Evolutionary conservation across 2,888 invertebrate genomes (phyloP).

Genomic region (Drosophila subquinaria): DNA sequence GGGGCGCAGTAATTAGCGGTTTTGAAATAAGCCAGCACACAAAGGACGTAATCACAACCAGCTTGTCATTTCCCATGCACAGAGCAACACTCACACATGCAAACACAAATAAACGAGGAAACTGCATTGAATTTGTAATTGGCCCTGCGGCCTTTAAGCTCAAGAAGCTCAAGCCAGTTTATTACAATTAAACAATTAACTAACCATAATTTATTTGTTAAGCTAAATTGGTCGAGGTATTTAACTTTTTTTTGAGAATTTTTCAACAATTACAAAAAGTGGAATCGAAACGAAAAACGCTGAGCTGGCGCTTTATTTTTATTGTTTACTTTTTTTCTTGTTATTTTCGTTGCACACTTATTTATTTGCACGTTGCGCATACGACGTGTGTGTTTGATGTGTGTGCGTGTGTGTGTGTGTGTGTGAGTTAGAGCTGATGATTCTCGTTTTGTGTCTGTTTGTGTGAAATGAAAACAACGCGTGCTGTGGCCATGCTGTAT

Average conservation of each 20-base stretch:
- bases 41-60: constrained; percentile 35
- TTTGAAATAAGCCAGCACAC: constrained; percentile 23
- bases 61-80: constrained; percentile 32
- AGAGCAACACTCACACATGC: not conserved
- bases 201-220: constrained; percentile 3
- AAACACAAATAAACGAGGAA: not conserved
- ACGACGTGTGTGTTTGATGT: constrained; percentile 47
- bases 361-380: constrained; percentile 68
- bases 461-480: constrained; percentile 37
- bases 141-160: constrained; percentile 3
- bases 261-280: not conserved
- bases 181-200: constrained; percentile 11
- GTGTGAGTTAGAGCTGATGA: constrained; percentile 53
- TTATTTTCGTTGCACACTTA: constrained; percentile 57
- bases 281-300: not conserved
- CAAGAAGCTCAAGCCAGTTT: not conserved
- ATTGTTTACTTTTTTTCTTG: constrained; percentile 34
- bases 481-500: constrained; percentile 44
- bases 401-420: constrained; percentile 14
- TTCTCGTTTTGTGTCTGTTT: constrained; percentile 34
- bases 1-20: constrained; percentile 42
- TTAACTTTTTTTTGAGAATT: constrained; percentile 4
- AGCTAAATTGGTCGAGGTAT: constrained; percentile 1
- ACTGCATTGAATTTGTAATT: constrained; percentile 5
- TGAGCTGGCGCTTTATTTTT: not conserved